A percentile compares a stretch with the other conserved stretches of the same genome.
Conservation (phyloP, 2,888 invertebrate genomes). For the Spilarctia lutea region DNA sequence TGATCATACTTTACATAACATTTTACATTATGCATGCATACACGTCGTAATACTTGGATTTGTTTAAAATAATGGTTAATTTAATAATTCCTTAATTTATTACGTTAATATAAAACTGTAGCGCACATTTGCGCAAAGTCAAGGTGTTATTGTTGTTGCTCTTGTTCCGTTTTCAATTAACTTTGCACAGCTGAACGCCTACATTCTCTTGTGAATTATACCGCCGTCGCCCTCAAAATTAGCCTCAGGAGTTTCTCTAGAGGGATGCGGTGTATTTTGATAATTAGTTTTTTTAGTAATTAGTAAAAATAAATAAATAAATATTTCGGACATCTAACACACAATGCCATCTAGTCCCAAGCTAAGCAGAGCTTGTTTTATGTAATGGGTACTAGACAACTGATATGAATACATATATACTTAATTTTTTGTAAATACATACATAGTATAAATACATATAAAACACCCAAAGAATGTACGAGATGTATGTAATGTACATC, state of each 20-base stretch:
- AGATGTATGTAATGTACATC: too few relatives aligned
- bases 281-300: neutral
- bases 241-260: conserved; percentile 27
- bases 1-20: conserved; percentile 13
- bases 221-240: conserved; percentile 25
- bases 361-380: too few relatives aligned
- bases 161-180: conserved; percentile 48
- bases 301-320: too few relatives aligned
- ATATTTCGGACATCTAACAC: too few relatives aligned
- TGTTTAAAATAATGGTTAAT: neutral
- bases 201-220: conserved; percentile 31
- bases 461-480: too few relatives aligned
- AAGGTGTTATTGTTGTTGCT: conserved; percentile 27
- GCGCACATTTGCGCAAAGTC: conserved; percentile 18
- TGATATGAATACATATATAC: too few relatives aligned
- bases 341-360: too few relatives aligned
- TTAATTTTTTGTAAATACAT: too few relatives aligned
- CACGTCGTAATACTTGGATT: neutral
- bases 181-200: conserved; percentile 35
- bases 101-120: neutral
- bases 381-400: too few relatives aligned
- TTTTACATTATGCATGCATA: too few relatives aligned
- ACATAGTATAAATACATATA: too few relatives aligned
- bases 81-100: neutral
- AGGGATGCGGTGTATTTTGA: neutral